Evolutionary conservation across 2,113 vertebrate species (phyloP).

Genomic region (Amblyornis subalaris): DNA sequence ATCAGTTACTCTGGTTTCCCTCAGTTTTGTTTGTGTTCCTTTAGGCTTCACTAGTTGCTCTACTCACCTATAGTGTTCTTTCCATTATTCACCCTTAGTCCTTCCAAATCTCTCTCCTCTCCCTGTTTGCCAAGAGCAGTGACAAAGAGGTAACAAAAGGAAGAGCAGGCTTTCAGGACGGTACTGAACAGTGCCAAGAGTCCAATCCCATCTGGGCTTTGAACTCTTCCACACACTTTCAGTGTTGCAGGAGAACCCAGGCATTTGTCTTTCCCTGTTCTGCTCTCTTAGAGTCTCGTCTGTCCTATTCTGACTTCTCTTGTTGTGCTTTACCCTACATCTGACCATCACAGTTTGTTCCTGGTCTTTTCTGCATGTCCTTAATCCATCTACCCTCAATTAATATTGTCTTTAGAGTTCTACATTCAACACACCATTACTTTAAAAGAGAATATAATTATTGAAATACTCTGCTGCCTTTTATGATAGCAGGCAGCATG

Average conservation of each 20-base stretch:
- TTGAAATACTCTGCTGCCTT: constrained; percentile 10
- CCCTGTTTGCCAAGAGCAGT: background rate
- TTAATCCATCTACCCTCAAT: constrained; percentile 10
- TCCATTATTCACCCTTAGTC: background rate
- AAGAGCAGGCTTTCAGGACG: background rate
- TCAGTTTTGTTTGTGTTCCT: background rate
- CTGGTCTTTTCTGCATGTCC: background rate
- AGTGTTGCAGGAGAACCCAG: background rate
- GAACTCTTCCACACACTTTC: background rate
- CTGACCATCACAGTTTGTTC: background rate
- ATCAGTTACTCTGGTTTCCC: background rate
- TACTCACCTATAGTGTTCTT: background rate
- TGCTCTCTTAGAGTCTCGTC: background rate
- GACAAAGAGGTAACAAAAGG: background rate
- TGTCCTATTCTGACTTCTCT: background rate
- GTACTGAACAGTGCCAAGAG: background rate
- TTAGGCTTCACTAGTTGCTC: background rate
- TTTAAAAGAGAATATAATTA: background rate
- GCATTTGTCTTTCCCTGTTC: background rate
- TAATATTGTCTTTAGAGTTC: background rate
- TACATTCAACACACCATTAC: background rate
- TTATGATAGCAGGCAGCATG: background rate
- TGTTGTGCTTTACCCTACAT: background rate
- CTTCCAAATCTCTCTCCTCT: background rate
- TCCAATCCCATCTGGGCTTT: background rate